Evolutionary conservation across 92 coral and sea anemone species (phyloP).

Genomic region (Actinernus sp.): DNA sequence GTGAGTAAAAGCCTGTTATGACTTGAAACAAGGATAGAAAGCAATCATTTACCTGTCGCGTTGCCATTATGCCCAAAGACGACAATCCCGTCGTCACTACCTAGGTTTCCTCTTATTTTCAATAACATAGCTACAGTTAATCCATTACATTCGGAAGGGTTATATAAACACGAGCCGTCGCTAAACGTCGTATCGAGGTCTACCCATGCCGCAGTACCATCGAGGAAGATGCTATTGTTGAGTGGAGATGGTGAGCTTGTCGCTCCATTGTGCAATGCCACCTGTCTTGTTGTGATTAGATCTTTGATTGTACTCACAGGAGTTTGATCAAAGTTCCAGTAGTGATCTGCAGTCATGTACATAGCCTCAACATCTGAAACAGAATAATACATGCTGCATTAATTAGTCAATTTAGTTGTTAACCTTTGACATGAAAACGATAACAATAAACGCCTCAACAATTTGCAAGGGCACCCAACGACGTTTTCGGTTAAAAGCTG

Average conservation of each 20-base stretch:
- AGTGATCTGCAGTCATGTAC: conserved; percentile 39
- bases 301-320: conserved; percentile 19
- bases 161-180: conserved; percentile 31
- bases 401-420: too few relatives aligned
- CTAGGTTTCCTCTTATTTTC: conserved; percentile 4
- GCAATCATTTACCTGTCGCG: neutral
- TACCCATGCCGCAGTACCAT: conserved; percentile 18
- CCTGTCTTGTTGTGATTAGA: neutral
- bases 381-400: too few relatives aligned
- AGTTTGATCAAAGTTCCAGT: conserved; percentile 73
- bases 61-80: conserved; percentile 57
- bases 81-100: neutral
- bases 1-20: too few relatives aligned
- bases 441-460: too few relatives aligned
- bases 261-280: conserved; percentile 7
- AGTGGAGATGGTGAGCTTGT: conserved; percentile 7
- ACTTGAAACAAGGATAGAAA: too few relatives aligned
- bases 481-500: too few relatives aligned
- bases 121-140: conserved; percentile 61
- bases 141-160: conserved; percentile 44
- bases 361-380: conserved; percentile 9
- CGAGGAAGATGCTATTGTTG: conserved; percentile 20
- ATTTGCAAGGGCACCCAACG: too few relatives aligned
- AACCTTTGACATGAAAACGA: too few relatives aligned
- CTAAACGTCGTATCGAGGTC: conserved; percentile 20